These are phyloP conservation scores for honey bee (Apis mellifera) DNA, from an alignment of 1,140 invertebrate species.

Conservation along the genomic window Amel_HAv3.1 CM009933.2:9058001-9058500, in stretches of 20 bases:
- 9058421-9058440: neutral
- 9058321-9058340: neutral
- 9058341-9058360: too few relatives aligned
- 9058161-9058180: slow-evolving; percentile 32
- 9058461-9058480: neutral
- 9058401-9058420: neutral
- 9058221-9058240: slow-evolving; percentile 29
- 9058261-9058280: slow-evolving; percentile 36
- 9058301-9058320: slow-evolving; percentile 27
- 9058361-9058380: neutral
- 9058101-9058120: neutral
- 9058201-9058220: slow-evolving; percentile 30
- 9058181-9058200: slow-evolving; percentile 21
- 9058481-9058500: neutral
- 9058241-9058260: slow-evolving; percentile 32
- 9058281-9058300: slow-evolving; percentile 30
- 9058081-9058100: neutral
- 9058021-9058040: neutral
- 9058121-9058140: neutral
- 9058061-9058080: neutral
- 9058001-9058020: too few relatives aligned
- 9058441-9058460: neutral
- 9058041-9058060: neutral
- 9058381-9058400: too few relatives aligned
- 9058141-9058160: slow-evolving; percentile 29